phyloP scores from a whole-genome alignment of 1,140 invertebrate genomes.

The Aphis craccivora region DNA sequence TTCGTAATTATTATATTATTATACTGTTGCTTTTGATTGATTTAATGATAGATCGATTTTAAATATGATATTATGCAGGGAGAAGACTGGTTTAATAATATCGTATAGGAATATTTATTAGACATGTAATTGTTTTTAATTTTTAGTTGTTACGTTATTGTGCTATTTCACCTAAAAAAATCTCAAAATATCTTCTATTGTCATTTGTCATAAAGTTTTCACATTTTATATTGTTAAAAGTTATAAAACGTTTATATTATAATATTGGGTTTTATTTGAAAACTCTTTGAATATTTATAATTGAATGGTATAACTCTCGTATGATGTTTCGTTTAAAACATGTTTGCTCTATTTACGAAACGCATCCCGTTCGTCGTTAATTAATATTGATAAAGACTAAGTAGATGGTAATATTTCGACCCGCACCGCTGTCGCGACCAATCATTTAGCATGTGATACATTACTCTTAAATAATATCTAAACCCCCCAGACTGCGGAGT shows the following conservation, averaged over 20 bases:
- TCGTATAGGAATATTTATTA: not conserved
- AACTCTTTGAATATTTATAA: not conserved
- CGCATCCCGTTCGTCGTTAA: constrained; percentile 12
- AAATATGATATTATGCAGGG: not conserved
- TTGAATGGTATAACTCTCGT: not conserved
- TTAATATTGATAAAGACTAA: constrained; percentile 40
- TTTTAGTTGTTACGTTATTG: not conserved
- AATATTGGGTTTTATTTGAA: not conserved
- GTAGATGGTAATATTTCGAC: constrained; percentile 24
- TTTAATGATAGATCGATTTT: too few species aligned
- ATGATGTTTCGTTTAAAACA: not conserved
- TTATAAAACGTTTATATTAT: not conserved
- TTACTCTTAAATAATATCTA: not conserved
- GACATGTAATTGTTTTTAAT: not conserved
- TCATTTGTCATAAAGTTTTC: not conserved
- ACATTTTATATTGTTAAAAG: not conserved
- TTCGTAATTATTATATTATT: too few species aligned
- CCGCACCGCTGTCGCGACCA: constrained; percentile 33
- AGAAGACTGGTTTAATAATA: not conserved
- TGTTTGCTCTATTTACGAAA: not conserved
- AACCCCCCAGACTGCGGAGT: not conserved
- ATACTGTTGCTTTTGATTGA: too few species aligned
- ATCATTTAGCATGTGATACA: constrained; percentile 16
- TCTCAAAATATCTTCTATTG: not conserved
- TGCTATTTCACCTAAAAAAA: not conserved